phyloP scores from a whole-genome alignment of 2,888 invertebrate species.

The Chouioia cunea region DNA sequence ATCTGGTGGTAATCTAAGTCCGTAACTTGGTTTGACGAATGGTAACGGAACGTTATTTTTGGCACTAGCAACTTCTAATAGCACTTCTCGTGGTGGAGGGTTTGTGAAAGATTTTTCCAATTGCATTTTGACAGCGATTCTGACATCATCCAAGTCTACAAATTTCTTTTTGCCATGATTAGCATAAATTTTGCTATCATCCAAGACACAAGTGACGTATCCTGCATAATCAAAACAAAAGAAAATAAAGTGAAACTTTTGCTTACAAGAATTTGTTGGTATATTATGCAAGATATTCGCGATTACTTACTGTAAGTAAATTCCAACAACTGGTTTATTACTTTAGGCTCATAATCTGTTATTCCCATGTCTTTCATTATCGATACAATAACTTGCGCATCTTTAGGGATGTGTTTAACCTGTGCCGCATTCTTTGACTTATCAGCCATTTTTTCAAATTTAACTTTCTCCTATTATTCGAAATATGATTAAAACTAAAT shows the following conservation, averaged over 20 bases:
- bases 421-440: slow-evolving; percentile 69
- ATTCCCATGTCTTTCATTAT: slow-evolving; percentile 97
- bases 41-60: slow-evolving; percentile 92
- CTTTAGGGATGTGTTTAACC: slow-evolving; percentile 87
- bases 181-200: slow-evolving; percentile 92
- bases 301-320: slow-evolving; percentile 85
- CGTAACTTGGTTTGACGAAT: slow-evolving; percentile 92
- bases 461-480: too few species aligned
- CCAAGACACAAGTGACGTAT: slow-evolving; percentile 90
- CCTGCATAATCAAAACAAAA: slow-evolving; percentile 67
- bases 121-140: slow-evolving; percentile 90
- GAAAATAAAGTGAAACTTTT: not conserved
- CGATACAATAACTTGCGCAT: slow-evolving; percentile 96
- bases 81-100: slow-evolving; percentile 90
- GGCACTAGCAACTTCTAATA: slow-evolving; percentile 88
- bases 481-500: too few species aligned
- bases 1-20: slow-evolving; percentile 93
- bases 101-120: slow-evolving; percentile 90
- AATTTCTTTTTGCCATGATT: slow-evolving; percentile 93
- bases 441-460: slow-evolving; percentile 70
- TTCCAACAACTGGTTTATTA: slow-evolving; percentile 94
- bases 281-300: not conserved
- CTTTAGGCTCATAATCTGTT: slow-evolving; percentile 92
- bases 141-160: slow-evolving; percentile 93
- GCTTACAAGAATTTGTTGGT: not conserved